phyloP scores from a whole-genome alignment of 2,797 vertebrate species.

The Crypturellus tataupa region DNA sequence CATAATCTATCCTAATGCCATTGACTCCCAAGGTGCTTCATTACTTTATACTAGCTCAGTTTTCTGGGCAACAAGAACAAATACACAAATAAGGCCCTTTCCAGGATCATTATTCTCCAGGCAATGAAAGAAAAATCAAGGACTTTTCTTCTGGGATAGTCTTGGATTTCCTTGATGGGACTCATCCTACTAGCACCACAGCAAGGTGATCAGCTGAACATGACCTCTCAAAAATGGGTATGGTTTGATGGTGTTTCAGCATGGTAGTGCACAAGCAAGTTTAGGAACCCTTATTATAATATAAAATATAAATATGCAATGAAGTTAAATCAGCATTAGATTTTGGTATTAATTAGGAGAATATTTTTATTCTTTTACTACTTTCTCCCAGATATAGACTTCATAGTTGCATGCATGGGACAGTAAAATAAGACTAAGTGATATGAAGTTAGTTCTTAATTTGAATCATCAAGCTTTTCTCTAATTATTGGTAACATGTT shows the following conservation, averaged over 20 bases:
- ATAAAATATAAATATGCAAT: neutral
- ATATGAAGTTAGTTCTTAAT: neutral
- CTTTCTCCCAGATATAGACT: neutral
- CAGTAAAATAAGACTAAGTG: neutral
- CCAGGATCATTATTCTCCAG: neutral
- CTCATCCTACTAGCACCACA: neutral
- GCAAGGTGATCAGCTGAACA: neutral
- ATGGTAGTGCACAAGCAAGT: neutral
- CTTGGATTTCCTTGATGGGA: neutral
- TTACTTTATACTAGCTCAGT: neutral
- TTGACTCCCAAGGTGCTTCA: constrained; percentile 12
- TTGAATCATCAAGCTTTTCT: neutral
- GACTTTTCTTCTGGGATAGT: neutral
- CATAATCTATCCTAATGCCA: constrained; percentile 30
- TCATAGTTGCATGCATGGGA: neutral
- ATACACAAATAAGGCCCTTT: neutral
- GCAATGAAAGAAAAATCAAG: neutral
- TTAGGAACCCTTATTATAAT: neutral
- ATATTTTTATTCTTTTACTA: neutral
- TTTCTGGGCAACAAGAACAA: constrained; percentile 23
- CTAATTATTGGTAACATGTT: neutral
- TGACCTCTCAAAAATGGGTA: neutral
- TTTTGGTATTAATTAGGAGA: neutral
- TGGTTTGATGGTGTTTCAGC: neutral
- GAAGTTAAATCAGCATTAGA: neutral